Evolutionary conservation across 2,113 vertebrate genomes (phyloP), one percentile per base, ranked within the genome.

Genomic region (Vireo altiloquus): DNA sequence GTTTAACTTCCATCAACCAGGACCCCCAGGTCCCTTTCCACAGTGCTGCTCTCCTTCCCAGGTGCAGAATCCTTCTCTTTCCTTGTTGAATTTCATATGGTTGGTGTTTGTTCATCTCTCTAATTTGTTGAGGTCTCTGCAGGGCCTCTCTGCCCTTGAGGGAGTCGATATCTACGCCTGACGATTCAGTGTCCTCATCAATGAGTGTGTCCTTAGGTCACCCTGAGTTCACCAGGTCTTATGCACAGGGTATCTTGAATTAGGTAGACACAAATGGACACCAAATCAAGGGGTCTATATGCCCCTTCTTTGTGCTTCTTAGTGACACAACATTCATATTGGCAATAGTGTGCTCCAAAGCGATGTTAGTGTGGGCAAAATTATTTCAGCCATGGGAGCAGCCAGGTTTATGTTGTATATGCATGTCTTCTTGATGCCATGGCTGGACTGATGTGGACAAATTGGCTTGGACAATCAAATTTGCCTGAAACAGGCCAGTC

Each of bases 1-100:
- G 0, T 39, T 74, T 28, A 54, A 12, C 18, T 46, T 10, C 15
- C 12, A 8, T 7, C 0, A 0, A 33, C 28, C 27, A 33, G 33
- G 39, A 27, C 9, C 6, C 17, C 57, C 10, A 37, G 22, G 6
- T 19, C 7, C 15, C 15, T 49, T 75, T 47, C 12, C n/a, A 23
- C 19, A 15, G 35, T 3, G 11, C 28, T 64, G n/a, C 24, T 49
- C 19, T 49, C 69, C 70, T 30, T 7, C 6, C 12, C n/a, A 19
- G 12, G 8, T 40, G 18, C 15, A n/a, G 30, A 56, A 56, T 56
- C 27, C 28, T 31, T 27, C 27, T 22, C 20, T 46, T 46, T 24
- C 15, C 23, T 47, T 56, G 8, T n/a, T 56, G 30, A 28, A 20
- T 16, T 84, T 64, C n/a, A 19, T n/a, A 28, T 40, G 6, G 15